phyloP scores from a whole-genome alignment of 2,888 invertebrate genomes.

The Mylabris sibirica region DNA sequence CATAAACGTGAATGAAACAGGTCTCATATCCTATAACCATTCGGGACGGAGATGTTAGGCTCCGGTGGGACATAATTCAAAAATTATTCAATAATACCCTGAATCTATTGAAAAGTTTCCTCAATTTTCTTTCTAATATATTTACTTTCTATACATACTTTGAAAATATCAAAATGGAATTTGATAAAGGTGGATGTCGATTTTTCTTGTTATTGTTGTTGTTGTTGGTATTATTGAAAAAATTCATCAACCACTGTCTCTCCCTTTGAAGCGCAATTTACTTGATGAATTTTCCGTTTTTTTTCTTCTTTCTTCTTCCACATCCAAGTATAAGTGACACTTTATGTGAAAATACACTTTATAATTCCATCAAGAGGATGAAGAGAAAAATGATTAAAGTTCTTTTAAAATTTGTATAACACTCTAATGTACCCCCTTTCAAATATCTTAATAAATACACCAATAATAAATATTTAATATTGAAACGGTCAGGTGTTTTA shows the following conservation, averaged over 20 bases:
- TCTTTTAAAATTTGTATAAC: too few relatives aligned
- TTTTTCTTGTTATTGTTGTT: not conserved
- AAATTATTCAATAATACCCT: slow-evolving; percentile 7
- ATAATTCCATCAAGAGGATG: not conserved
- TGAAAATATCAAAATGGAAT: not conserved
- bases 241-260: not conserved
- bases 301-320: too few relatives aligned
- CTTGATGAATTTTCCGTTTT: slow-evolving; percentile 4
- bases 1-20: not conserved
- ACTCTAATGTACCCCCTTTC: not conserved
- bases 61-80: slow-evolving; percentile 5
- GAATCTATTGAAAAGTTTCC: slow-evolving; percentile 23
- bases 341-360: slow-evolving; percentile 5
- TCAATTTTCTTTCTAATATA: not conserved
- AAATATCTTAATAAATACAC: not conserved
- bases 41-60: not conserved
- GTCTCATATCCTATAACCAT: not conserved
- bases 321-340: slow-evolving; percentile 8
- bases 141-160: not conserved
- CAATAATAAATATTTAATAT: slow-evolving; percentile 25
- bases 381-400: not conserved
- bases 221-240: not conserved
- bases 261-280: slow-evolving; percentile 3
- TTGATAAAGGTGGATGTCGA: not conserved
- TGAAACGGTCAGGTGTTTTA: slow-evolving; percentile 13